Evolutionary conservation across 1,140 invertebrate species (phyloP).

Genomic region (Neodiprion fabricii): DNA sequence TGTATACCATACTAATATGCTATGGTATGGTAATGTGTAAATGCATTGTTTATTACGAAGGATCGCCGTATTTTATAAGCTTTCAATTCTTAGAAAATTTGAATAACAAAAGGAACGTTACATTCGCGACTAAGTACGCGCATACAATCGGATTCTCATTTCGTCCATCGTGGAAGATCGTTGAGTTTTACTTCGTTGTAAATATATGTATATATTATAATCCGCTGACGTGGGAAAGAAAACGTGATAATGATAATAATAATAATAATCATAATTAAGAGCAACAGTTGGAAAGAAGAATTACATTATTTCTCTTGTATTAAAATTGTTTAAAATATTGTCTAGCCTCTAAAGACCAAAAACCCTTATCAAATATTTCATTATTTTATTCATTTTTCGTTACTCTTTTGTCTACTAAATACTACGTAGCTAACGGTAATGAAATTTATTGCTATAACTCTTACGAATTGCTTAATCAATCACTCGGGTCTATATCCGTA

Average conservation of each 20-base stretch:
- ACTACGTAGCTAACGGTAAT: not conserved
- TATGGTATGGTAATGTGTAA: not conserved
- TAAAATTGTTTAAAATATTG: constrained; percentile 29
- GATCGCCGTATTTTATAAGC: not conserved
- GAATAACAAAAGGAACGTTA: too few relatives aligned
- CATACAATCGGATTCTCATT: too few relatives aligned
- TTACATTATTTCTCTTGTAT: constrained; percentile 2
- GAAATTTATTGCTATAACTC: not conserved
- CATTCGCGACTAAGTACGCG: too few relatives aligned
- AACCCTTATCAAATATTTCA: constrained; percentile 30
- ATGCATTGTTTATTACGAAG: not conserved
- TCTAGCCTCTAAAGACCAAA: constrained; percentile 40
- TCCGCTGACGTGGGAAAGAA: constrained; percentile 32
- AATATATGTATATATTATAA: too few relatives aligned
- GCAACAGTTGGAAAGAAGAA: not conserved
- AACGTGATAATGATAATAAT: constrained; percentile 8
- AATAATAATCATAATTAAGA: too few relatives aligned
- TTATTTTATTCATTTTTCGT: not conserved
- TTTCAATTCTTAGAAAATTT: too few relatives aligned
- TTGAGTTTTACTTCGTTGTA: too few relatives aligned
- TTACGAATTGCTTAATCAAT: not conserved
- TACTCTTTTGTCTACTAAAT: constrained; percentile 1
- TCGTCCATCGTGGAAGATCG: too few relatives aligned
- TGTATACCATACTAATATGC: not conserved
- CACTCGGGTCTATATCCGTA: not conserved